These are phyloP conservation scores for Hydrolagus colliei DNA, from an alignment of 2,797 vertebrate genomes.

Conservation along the genomic window DNA sequence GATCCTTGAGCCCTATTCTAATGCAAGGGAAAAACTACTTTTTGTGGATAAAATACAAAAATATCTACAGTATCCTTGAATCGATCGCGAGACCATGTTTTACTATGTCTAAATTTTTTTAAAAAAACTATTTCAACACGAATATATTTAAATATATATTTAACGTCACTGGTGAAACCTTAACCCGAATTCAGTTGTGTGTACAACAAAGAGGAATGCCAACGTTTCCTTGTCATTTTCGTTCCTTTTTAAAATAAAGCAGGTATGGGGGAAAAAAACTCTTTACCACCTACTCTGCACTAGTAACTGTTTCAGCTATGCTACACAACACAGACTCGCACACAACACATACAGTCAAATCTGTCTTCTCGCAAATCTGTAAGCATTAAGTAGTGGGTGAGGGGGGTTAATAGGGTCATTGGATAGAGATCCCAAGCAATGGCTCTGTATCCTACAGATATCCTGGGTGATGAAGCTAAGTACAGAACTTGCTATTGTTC, in stretches of 20 bases:
- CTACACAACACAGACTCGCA: not conserved
- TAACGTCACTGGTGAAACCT: not conserved
- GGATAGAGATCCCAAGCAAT: no score
- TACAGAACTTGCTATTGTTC: no score
- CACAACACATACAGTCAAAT: no score
- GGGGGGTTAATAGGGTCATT: no score
- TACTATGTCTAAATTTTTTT: not conserved
- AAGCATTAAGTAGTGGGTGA: no score
- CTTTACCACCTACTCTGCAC: not conserved
- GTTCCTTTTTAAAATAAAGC: slow-evolving; percentile 26
- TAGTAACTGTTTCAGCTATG: not conserved
- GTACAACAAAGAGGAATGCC: slow-evolving; percentile 19
- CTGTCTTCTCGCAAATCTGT: no score
- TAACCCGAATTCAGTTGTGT: slow-evolving; percentile 22
- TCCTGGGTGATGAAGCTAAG: no score
- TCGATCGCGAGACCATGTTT: not conserved
- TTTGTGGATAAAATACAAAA: slow-evolving; percentile 28
- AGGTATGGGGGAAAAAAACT: not conserved
- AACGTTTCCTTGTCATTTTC: slow-evolving; percentile 25
- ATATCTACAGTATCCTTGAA: slow-evolving; percentile 31
- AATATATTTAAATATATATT: not conserved
- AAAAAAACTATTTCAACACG: not conserved
- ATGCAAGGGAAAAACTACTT: not conserved
- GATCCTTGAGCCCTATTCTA: not conserved
- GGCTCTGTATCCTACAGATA: no score